Evolutionary conservation across 2,113 vertebrate genomes (phyloP).

Genomic region (Sclerurus mexicanus): DNA sequence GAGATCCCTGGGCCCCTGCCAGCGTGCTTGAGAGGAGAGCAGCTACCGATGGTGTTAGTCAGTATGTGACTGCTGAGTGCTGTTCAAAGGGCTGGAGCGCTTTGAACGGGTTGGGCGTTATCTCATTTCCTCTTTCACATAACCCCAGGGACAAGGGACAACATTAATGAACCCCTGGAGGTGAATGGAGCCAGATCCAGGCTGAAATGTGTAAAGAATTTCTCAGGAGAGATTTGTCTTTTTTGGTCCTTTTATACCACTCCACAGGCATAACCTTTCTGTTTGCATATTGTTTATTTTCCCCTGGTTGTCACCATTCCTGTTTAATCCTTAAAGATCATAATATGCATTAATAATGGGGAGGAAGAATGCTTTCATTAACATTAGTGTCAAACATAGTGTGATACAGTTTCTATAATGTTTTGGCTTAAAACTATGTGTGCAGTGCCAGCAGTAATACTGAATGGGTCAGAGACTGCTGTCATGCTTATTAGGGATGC

Average conservation of each 20-base stretch:
- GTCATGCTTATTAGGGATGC: not conserved
- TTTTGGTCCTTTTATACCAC: not conserved
- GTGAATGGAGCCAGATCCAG: not conserved
- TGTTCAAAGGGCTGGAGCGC: not conserved
- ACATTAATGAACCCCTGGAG: not conserved
- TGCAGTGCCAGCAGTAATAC: not conserved
- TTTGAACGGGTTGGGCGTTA: not conserved
- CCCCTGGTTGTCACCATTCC: not conserved
- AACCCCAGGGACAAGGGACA: not conserved
- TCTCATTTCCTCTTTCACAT: conserved; percentile 1
- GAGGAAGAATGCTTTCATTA: not conserved
- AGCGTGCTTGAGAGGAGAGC: not conserved
- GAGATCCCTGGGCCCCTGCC: not conserved
- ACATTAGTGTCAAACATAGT: not conserved
- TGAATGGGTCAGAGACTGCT: not conserved
- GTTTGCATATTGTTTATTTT: conserved; percentile 13
- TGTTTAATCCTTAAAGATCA: not conserved
- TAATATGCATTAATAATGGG: not conserved
- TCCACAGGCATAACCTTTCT: not conserved
- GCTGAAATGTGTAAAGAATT: not conserved
- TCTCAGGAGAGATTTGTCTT: not conserved
- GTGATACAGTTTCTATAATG: not conserved
- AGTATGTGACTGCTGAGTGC: not conserved
- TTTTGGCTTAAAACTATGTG: not conserved
- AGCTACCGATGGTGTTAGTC: not conserved